Conservation (phyloP, 2,797 vertebrate genomes). For the Microtus agrestis region DNA sequence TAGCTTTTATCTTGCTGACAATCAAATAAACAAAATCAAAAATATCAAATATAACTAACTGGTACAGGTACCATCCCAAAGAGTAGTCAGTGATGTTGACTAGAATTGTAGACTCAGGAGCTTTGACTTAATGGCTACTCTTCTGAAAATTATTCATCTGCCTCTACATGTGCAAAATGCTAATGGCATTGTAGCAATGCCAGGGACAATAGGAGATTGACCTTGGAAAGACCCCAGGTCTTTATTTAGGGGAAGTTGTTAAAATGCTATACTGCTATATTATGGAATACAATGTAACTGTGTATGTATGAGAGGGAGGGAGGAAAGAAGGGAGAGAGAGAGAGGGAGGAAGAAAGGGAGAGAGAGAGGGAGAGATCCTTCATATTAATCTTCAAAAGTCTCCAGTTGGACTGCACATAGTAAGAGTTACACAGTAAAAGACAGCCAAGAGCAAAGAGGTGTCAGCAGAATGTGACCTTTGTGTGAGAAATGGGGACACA, state of each 20-base stretch:
- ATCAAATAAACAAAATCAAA: not conserved
- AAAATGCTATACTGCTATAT: not conserved
- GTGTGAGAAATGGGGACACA: not conserved
- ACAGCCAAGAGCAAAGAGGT: not conserved
- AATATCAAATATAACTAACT: not conserved
- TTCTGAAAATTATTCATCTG: no score
- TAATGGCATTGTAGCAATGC: not conserved
- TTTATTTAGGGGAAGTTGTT: not conserved
- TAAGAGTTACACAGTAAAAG: conserved; percentile 34
- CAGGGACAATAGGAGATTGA: not conserved
- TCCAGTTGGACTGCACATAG: not conserved
- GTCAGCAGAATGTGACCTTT: not conserved
- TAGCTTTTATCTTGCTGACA: not conserved
- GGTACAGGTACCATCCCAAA: not conserved
- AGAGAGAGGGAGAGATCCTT: not conserved
- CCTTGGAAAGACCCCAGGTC: not conserved
- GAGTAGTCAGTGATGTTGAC: not conserved
- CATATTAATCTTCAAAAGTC: not conserved
- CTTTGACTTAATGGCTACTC: not conserved
- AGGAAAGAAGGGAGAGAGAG: not conserved
- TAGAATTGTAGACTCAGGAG: not conserved
- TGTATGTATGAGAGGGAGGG: not conserved
- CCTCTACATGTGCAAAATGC: not conserved
- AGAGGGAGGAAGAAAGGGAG: no score
- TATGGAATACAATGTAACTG: not conserved